Base-by-base conservation (phyloP, 2,113 vertebrate species). In the Dendrocopos noguchii region DNA sequence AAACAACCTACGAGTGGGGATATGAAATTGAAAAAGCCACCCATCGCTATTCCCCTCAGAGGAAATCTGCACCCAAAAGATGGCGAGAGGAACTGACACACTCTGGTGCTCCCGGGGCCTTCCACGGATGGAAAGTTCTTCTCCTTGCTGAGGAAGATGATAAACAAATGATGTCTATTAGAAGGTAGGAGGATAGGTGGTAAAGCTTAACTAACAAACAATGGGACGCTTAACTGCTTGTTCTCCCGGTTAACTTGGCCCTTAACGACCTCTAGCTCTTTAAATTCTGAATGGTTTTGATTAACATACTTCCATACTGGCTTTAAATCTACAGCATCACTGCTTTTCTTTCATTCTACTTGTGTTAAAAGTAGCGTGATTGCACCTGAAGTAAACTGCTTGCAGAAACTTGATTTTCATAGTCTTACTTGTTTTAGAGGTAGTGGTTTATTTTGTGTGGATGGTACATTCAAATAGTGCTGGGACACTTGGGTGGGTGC, bases 91-190 rank as follows among this genome's bases (percentile, higher is more conserved):
- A 97, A 80, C 97, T 97, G 97, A 97, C 83, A 97, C 97, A 34
- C 84, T 95, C 92, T 82, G 56, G 93, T 97, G 96, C 96, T 96
- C 91, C 97, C 47, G 99, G 99, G 81, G 99, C 99, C 85, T 99
- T 99, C 96, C 98, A 99, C 96, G 98, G 95, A 95, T 99, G 99
- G 99, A 98, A 97, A 93, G 99, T 99, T 92, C 97, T 99, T 64
- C 97, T 99, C 31, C 96, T 97, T 86, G 90, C 98, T 91, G 95
- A 95, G 73, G 46, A 87, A 88, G 95, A 97, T 79, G 96, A 98
- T 92, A 96, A 96, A 81, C 97, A 73, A 91, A 98, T 97, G 92
- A 96, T 95, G 59, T 98, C 98, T 96, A 98, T 99, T 93, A 95
- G 95, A 97, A 98, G 99, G 99, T 99, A 97, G 74, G 96, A 90